Evolutionary conservation across 2,113 vertebrate genomes (phyloP).

Genomic region (Benitochromis conjunctus): DNA sequence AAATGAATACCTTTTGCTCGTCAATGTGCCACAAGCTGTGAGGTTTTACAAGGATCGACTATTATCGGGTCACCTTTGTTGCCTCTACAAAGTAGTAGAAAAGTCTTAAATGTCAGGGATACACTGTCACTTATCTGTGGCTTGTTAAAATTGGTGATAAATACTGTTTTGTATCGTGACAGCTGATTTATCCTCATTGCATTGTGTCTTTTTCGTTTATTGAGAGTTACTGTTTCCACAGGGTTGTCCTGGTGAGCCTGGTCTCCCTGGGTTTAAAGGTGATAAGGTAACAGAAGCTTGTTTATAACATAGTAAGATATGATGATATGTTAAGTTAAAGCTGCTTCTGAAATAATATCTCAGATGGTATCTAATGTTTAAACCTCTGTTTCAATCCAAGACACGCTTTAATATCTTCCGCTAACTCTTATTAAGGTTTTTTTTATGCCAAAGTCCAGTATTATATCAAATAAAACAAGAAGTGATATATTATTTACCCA

Average conservation of each 20-base stretch:
- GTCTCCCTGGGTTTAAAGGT: slow-evolving; percentile 81
- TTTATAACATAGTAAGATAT: background rate
- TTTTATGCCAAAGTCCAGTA: background rate
- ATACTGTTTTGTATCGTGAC: background rate
- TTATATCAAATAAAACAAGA: background rate
- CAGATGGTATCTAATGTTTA: background rate
- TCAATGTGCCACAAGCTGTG: background rate
- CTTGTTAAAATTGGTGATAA: background rate
- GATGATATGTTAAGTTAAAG: background rate
- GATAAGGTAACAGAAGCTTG: slow-evolving; percentile 74
- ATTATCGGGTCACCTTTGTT: background rate
- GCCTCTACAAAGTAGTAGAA: background rate
- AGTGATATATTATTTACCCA: background rate
- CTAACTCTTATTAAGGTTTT: background rate
- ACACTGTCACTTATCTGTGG: background rate
- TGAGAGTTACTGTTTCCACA: slow-evolving; percentile 37
- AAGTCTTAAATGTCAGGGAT: background rate
- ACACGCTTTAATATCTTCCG: background rate
- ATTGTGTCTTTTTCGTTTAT: background rate
- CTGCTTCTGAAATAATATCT: background rate
- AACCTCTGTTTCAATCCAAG: background rate
- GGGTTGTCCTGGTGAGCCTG: slow-evolving; percentile 79
- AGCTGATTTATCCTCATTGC: background rate
- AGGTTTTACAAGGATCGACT: background rate
- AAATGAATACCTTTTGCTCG: background rate